Percentiles rank a stretch among this genome's conserved stretches.
Conservation (phyloP, 2,888 invertebrate genomes). For the Alsophila aescularia region DNA sequence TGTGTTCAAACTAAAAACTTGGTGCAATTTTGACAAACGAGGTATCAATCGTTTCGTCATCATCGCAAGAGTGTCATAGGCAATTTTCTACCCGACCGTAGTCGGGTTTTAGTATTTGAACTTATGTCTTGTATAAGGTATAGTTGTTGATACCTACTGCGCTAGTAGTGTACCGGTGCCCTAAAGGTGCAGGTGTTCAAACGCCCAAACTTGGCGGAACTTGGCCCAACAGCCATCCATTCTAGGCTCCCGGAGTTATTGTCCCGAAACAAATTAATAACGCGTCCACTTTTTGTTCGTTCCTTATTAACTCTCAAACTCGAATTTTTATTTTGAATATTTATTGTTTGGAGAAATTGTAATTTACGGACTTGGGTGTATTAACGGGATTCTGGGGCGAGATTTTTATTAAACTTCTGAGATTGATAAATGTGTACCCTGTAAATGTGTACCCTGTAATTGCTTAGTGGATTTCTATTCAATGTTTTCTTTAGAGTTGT, state of each 20-base stretch:
- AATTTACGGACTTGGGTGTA: conserved; percentile 10
- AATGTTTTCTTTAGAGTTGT: no score
- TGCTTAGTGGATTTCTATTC: background rate
- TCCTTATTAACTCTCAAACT: conserved; percentile 44
- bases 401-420: background rate
- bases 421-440: background rate
- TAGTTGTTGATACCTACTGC: background rate
- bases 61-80: no score
- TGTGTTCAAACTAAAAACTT: no score
- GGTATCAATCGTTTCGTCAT: no score
- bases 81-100: no score
- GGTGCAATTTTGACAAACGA: no score
- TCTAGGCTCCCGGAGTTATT: conserved; percentile 50
- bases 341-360: conserved; percentile 27
- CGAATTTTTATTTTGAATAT: conserved; percentile 39
- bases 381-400: background rate
- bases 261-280: conserved; percentile 55
- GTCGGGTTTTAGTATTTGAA: no score
- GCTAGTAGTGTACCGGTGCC: background rate
- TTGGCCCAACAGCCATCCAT: conserved; percentile 52
- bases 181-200: conserved; percentile 15
- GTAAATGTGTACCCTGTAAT: background rate
- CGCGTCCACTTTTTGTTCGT: conserved; percentile 49
- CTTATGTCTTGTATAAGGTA: no score
- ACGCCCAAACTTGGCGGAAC: conserved; percentile 43